These are phyloP conservation scores for Himalopsyche anomala DNA, from an alignment of 2,888 invertebrate genomes.

Conservation along the genomic window DNA sequence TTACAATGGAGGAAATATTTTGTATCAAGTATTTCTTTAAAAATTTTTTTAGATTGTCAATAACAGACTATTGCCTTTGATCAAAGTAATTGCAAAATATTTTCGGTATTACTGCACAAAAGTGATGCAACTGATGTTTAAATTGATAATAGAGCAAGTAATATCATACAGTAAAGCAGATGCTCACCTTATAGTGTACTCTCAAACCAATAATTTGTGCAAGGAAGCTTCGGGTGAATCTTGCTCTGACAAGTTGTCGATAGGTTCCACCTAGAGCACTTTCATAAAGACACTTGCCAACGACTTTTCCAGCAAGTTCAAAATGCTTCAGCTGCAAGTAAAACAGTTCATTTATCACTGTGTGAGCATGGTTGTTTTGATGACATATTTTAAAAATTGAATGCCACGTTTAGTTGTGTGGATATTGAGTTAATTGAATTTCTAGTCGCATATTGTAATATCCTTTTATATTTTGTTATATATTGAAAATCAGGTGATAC, in stretches of 20 bases:
- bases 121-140: no score
- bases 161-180: background rate
- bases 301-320: conserved; percentile 94
- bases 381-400: background rate
- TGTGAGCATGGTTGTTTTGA: no score
- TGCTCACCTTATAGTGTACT: conserved; percentile 90
- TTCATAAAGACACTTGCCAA: conserved; percentile 96
- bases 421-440: background rate
- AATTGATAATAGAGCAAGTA: no score
- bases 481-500: no score
- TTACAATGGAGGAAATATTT: no score
- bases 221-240: conserved; percentile 93
- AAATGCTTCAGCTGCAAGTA: conserved; percentile 84
- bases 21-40: no score
- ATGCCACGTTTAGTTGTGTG: background rate
- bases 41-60: no score
- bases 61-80: no score
- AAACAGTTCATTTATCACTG: background rate
- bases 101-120: no score
- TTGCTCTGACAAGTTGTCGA: conserved; percentile 91
- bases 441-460: background rate
- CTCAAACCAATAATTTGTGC: conserved; percentile 95
- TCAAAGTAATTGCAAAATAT: no score
- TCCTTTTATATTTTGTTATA: no score
- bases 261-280: conserved; percentile 93